These are phyloP conservation scores for Crypturellus tataupa DNA, from an alignment of 2,797 vertebrate species.

Conservation along the genomic window DNA sequence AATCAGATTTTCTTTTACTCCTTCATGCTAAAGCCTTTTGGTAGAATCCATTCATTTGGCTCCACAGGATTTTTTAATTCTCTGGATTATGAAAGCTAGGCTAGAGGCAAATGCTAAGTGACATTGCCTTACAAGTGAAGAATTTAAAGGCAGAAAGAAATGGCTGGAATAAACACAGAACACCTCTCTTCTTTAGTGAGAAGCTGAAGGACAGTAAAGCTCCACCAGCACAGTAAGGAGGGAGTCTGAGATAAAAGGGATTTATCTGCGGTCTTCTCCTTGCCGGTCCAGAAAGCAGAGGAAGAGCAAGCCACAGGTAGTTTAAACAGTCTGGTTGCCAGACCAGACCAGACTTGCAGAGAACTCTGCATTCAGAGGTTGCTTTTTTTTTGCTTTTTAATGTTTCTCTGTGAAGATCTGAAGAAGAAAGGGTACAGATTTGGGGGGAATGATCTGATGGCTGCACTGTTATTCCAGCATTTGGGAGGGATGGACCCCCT, in stretches of 20 bases:
- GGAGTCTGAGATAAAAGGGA: neutral
- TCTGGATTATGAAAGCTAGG: neutral
- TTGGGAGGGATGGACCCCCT: neutral
- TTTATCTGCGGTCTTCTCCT: neutral
- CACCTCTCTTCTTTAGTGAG: fast-evolving
- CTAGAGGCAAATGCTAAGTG: neutral
- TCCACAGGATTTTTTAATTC: neutral
- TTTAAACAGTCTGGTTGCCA: neutral
- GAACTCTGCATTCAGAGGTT: neutral
- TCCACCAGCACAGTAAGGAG: neutral
- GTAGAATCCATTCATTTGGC: neutral
- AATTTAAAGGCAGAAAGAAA: neutral
- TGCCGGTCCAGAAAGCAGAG: neutral
- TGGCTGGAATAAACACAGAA: neutral
- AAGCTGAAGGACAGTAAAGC: neutral
- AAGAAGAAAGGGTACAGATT: neutral
- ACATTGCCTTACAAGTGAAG: neutral
- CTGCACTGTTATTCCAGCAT: too few species aligned
- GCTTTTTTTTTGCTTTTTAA: neutral
- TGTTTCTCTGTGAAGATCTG: neutral
- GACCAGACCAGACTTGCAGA: neutral
- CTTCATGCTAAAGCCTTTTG: neutral
- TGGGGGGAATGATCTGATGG: neutral
- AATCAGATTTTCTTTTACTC: neutral
- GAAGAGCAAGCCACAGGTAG: neutral